These are phyloP conservation scores for Sitobion miscanthi DNA, from an alignment of 1,140 invertebrate genomes.

Conservation along the genomic window DNA sequence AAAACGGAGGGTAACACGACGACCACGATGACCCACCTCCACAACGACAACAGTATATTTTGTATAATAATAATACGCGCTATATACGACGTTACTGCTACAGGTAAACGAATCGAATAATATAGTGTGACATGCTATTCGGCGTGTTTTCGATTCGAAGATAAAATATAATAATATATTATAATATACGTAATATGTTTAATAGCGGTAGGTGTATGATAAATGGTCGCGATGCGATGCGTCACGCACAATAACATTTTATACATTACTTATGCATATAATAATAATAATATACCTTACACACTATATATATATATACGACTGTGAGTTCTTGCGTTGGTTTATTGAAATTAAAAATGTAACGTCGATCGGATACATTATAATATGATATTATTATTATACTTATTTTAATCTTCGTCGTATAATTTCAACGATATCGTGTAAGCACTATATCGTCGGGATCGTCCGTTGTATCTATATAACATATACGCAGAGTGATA, in stretches of 20 bases:
- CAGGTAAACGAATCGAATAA: neutral
- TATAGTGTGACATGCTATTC: neutral
- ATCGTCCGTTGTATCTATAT: neutral
- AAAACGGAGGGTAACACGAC: neutral
- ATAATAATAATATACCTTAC: neutral
- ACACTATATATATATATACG: too few species aligned
- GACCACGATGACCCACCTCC: neutral
- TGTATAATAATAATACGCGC: neutral
- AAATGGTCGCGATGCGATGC: neutral
- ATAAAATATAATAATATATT: conserved; percentile 16
- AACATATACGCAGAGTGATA: too few species aligned
- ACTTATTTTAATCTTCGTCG: neutral
- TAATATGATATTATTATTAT: neutral
- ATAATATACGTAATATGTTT: neutral
- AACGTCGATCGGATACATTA: neutral
- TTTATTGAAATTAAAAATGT: neutral
- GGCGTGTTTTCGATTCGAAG: neutral
- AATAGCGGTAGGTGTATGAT: conserved; percentile 13
- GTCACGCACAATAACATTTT: neutral
- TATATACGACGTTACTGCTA: neutral
- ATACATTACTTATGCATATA: too few species aligned
- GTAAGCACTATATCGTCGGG: neutral
- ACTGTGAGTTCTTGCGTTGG: neutral
- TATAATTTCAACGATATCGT: neutral
- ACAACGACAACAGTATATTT: neutral